Base-by-base conservation (phyloP, 2,888 invertebrate genomes). In the Drosophila gaucha region DNA sequence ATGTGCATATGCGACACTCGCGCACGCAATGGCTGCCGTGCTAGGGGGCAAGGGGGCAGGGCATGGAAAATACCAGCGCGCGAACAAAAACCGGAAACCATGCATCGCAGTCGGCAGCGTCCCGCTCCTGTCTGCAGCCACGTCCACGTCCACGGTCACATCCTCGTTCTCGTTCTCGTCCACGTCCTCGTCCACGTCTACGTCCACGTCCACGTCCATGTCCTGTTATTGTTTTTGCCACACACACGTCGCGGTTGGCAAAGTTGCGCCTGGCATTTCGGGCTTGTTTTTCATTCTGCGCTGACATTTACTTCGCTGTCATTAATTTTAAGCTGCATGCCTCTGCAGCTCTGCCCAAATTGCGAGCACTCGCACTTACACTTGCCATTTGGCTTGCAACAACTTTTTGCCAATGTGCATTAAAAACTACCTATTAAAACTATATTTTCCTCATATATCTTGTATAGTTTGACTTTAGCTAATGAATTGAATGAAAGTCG, bases 51-150 rank as follows among this genome's bases (percentile, higher is more conserved):
- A n/a, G n/a, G 30, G 49, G 35, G 38, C 44, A 46, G 18, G 59
- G 35, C 31, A 49, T 47, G 58, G 35, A 46, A 66, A 78, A 85
- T 82, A 84, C 86, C 74, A 84, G 84, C 55, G 88, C 72, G 88
- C 72, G 86, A 84, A 84, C 86, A 79, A 86, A 88, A 86, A 79
- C 83, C 86, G 88, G 84, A 84, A 88, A 79, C 72, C 80, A 86
- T 76, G 74, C 68, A 79, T 88, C 55, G 78, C 46, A 36, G 47
- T 56, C 44, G 46, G 46, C 46, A 38, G 51, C 58, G 49, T 46
- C 38, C 51, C 51, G 30, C 33, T 22, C 35, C 44, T 26, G 28
- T 51, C 47, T 20, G 16, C 24, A 33, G 20, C 9, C 24, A 3
- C 43, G n/a, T 49, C 12, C 18, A 2, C 43, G 20, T 46, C 4